Evolutionary conservation across 53 echinoderm and acorn worm genomes (phyloP).

Genomic region (Stichopus horrens): DNA sequence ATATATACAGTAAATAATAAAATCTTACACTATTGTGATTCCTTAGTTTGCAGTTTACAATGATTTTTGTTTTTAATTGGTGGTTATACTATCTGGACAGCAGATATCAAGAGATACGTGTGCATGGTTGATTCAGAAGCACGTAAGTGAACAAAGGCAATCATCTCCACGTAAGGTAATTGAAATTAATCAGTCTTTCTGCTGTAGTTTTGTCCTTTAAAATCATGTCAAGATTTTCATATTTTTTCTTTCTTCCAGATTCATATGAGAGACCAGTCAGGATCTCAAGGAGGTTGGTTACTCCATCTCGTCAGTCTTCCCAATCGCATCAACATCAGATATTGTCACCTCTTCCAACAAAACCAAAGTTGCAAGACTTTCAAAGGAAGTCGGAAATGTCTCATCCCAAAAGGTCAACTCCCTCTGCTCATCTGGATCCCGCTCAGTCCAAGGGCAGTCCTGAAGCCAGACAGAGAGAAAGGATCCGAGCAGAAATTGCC

Average conservation of each 20-base stretch:
- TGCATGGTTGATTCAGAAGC: no score
- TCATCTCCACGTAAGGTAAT: no score
- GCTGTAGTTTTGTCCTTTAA: no score
- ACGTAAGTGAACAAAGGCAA: no score
- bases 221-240: not conserved
- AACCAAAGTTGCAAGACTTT: conserved; percentile 38
- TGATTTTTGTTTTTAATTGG: no score
- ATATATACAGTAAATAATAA: no score
- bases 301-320: conserved; percentile 6
- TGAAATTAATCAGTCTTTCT: no score
- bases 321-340: conserved; percentile 6
- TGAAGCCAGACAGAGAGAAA: conserved; percentile 64
- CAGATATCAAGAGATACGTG: no score
- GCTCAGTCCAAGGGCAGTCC: conserved; percentile 61
- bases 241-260: not conserved
- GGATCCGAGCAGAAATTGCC: conserved; percentile 40
- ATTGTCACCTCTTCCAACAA: conserved; percentile 21
- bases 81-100: no score
- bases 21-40: no score
- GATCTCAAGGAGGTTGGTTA: not conserved
- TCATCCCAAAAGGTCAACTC: not conserved
- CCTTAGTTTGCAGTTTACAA: no score
- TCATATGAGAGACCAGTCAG: conserved; percentile 16
- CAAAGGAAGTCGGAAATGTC: conserved; percentile 8
- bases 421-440: not conserved